Evolutionary conservation across 2,797 vertebrate species (phyloP).

Genomic region (Mormyrus proboscirostris): DNA sequence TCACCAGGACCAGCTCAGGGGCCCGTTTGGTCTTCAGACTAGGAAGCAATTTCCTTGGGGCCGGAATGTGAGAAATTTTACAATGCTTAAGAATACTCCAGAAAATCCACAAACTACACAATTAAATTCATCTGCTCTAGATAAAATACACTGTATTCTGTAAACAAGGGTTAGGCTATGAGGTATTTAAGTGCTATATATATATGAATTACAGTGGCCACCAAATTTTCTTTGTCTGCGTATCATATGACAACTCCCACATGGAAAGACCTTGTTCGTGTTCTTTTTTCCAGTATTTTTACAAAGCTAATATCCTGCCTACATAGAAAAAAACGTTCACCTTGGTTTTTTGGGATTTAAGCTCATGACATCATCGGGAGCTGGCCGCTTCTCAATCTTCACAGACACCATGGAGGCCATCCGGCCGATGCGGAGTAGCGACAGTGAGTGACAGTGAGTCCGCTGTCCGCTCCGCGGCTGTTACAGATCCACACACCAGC

Average conservation of each 20-base stretch:
- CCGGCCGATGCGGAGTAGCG: constrained; percentile 53
- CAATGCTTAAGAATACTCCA: not conserved
- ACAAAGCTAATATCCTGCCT: not conserved
- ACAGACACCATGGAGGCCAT: constrained; percentile 66
- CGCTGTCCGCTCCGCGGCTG: not conserved
- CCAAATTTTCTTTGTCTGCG: not conserved
- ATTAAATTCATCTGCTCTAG: not conserved
- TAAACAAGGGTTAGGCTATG: not conserved
- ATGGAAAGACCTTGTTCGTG: not conserved
- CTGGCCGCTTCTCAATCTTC: constrained; percentile 68
- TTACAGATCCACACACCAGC: not conserved
- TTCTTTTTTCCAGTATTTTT: not conserved
- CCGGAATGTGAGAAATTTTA: constrained; percentile 34
- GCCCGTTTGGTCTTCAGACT: constrained; percentile 92
- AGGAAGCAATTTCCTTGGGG: constrained; percentile 82
- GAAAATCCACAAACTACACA: not conserved
- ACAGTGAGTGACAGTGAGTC: not conserved
- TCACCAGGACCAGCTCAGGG: constrained; percentile 84
- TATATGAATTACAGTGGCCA: not conserved
- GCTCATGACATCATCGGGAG: constrained; percentile 71
- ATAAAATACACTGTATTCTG: constrained; percentile 20
- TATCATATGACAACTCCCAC: not conserved
- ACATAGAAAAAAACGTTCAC: constrained; percentile 50
- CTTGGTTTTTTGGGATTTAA: constrained; percentile 86
- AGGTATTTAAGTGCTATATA: not conserved